A percentile compares a stretch with the other conserved stretches of the same genome.
Evolutionary conservation across 2,888 invertebrate genomes (phyloP).

Genomic region (Drosophila trichaetosa): DNA sequence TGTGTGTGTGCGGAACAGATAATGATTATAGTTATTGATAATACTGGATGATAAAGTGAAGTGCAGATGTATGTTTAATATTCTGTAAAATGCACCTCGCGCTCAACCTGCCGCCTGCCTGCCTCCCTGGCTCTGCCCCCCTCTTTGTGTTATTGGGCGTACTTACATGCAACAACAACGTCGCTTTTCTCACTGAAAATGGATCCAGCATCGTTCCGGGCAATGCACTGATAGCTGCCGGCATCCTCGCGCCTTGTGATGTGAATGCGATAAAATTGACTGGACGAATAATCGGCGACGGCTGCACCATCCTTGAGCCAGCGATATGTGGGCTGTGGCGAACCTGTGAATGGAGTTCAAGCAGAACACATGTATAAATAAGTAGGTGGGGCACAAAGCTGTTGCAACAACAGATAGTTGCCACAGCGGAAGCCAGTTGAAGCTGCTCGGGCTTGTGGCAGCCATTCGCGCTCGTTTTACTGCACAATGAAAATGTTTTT

Average conservation of each 20-base stretch:
- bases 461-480: slow-evolving; percentile 41
- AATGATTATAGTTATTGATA: background rate
- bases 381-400: background rate
- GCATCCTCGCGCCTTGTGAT: slow-evolving; percentile 93
- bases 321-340: slow-evolving; percentile 95
- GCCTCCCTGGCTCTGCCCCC: background rate
- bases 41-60: background rate
- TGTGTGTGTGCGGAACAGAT: background rate
- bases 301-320: slow-evolving; percentile 95
- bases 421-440: background rate
- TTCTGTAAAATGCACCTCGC: background rate
- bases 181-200: slow-evolving; percentile 96
- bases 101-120: background rate
- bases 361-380: slow-evolving; percentile 19
- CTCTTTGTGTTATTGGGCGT: slow-evolving; percentile 18
- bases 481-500: slow-evolving; percentile 64
- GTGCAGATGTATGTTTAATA: slow-evolving; percentile 2
- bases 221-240: slow-evolving; percentile 96
- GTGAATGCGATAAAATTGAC: slow-evolving; percentile 93
- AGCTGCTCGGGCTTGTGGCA: slow-evolving; percentile 1
- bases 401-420: background rate
- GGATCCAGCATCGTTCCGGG: slow-evolving; percentile 95
- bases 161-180: slow-evolving; percentile 97
- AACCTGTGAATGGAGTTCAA: slow-evolving; percentile 77
- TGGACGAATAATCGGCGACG: slow-evolving; percentile 92